Evolutionary conservation across 2,797 vertebrate species (phyloP), one percentile per base, ranked within the genome.

Genomic region (Denticeps clupeoides): DNA sequence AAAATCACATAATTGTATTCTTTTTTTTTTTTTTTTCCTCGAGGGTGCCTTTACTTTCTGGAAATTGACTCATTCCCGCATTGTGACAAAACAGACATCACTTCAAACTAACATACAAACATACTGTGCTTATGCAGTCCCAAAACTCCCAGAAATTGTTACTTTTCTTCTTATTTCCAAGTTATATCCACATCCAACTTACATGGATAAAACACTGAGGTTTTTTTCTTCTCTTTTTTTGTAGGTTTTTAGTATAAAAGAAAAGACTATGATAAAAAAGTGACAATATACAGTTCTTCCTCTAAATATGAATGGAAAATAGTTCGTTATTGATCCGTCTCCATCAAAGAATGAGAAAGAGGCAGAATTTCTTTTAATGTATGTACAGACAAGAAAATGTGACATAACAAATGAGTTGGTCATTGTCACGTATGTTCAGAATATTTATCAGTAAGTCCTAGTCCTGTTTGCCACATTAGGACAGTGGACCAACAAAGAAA

Each of bases 351-450:
- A 16, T 23, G 42, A 44, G 62, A 68, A 50, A 40, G 65, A 56
- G 49, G 45, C 63, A 68, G 60, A 46, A 55, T 65, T 80, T 72
- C 57, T 54, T 55, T 67, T 46, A 65, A 55, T 53, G 26, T 73
- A 72, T 79, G 77, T 77, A 83, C 76, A 78, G 41, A 35, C 38
- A 63, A 73, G 59, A 59, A 47, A 47, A 62, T 65, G 61, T 52
- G 59, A 56, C 28, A 53, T 49, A 49, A 58, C 28, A 9, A 12
- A 28, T 6, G 47, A 61, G 46, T 72, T 72, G 69, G 71, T 78
- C 63, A 35, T 59, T 45, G 48, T 52, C 41, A 47, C n/a, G n/a
- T n/a, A n/a, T 15, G 43, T 43, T 25, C 25, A 35, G 24, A 18
- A 38, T 19, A 19, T 38, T 38, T n/a, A n/a, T n/a, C n/a, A n/a